These are phyloP conservation scores for Athene noctua DNA, from an alignment of 2,113 vertebrate genomes.

Conservation along the genomic window DNA sequence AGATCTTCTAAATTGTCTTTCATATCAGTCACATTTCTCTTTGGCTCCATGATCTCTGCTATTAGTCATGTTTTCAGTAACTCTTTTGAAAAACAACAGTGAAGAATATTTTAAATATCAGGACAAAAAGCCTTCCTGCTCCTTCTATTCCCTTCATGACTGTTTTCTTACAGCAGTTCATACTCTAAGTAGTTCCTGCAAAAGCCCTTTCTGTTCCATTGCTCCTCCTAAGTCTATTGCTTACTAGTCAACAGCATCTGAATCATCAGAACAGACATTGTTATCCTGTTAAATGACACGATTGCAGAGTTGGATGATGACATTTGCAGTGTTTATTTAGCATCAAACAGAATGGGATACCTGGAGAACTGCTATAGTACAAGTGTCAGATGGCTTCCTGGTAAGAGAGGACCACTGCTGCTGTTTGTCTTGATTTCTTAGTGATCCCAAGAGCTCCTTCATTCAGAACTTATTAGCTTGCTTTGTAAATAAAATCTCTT, in stretches of 20 bases:
- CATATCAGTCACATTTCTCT: not conserved
- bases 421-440: not conserved
- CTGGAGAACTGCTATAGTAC: not conserved
- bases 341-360: not conserved
- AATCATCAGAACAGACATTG: not conserved
- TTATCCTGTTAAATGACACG: not conserved
- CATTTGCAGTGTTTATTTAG: not conserved
- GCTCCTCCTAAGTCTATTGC: not conserved
- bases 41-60: not conserved
- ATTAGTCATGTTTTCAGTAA: not conserved
- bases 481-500: not conserved
- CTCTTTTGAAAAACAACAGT: not conserved
- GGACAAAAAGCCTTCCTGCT: not conserved
- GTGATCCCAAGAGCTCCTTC: not conserved
- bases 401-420: not conserved
- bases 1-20: not conserved
- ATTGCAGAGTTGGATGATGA: not conserved
- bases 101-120: not conserved
- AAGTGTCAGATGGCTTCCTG: not conserved
- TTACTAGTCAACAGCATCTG: fast-evolving
- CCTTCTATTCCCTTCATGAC: not conserved
- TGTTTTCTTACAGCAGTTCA: not conserved
- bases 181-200: not conserved
- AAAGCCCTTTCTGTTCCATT: not conserved
- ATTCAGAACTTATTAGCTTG: not conserved